These are phyloP conservation scores for Noctua janthina DNA, from an alignment of 2,888 invertebrate genomes.

Conservation along the genomic window DNA sequence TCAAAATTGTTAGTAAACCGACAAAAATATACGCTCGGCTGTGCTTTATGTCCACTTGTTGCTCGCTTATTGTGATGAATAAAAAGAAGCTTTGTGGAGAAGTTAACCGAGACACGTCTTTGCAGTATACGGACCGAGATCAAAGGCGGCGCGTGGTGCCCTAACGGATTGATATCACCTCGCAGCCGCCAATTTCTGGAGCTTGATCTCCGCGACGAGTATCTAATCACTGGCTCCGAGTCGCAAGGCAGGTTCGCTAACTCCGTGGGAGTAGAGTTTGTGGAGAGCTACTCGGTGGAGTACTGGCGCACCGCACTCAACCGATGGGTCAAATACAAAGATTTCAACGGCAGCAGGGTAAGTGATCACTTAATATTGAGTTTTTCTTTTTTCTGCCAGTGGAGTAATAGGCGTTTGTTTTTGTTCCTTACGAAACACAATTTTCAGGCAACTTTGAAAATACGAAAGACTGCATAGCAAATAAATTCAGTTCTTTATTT, in stretches of 20 bases:
- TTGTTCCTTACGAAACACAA: conserved; percentile 20
- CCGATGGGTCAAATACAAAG: conserved; percentile 95
- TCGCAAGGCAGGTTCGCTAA: conserved; percentile 98
- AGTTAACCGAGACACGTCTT: conserved; percentile 51
- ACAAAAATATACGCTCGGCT: conserved; percentile 57
- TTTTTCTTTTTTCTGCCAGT: conserved; percentile 19
- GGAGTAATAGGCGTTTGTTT: conserved; percentile 17
- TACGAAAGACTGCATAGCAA: conserved; percentile 35
- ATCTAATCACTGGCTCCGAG: conserved; percentile 95
- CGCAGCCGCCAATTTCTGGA: conserved; percentile 95
- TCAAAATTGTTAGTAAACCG: conserved; percentile 65
- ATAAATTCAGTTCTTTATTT: conserved; percentile 54
- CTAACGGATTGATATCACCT: conserved; percentile 94
- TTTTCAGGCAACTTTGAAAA: conserved; percentile 33
- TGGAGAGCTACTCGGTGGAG: conserved; percentile 95
- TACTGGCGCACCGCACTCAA: conserved; percentile 93
- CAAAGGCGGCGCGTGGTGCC: conserved; percentile 98
- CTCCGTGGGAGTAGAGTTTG: conserved; percentile 96
- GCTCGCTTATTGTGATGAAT: conserved; percentile 59
- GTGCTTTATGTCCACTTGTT: conserved; percentile 63
- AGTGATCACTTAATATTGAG: conserved; percentile 71
- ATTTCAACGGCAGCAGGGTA: conserved; percentile 94
- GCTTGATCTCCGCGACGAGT: conserved; percentile 93
- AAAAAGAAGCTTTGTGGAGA: conserved; percentile 48
- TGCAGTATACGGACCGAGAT: conserved; percentile 95